A percentile compares a stretch with the other conserved stretches of the same genome.
phyloP scores from a whole-genome alignment of 2,113 vertebrate species.

The Paralichthys olivaceus region DNA sequence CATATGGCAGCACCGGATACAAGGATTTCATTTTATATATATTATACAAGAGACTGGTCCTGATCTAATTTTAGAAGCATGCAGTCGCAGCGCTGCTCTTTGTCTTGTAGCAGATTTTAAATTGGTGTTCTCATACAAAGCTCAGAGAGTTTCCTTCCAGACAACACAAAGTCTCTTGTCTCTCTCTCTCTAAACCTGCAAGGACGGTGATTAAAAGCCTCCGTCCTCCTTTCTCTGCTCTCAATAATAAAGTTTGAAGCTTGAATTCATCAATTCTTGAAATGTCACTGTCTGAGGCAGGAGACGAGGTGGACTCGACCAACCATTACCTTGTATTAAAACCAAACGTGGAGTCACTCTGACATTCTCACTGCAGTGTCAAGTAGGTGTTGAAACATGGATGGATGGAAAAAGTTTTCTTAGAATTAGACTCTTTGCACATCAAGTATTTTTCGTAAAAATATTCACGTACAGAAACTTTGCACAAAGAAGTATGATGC shows the following conservation, averaged over 20 bases:
- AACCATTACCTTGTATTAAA: neutral
- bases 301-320: neutral
- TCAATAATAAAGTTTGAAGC: constrained; percentile 38
- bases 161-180: constrained; percentile 55
- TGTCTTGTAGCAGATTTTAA: constrained; percentile 42
- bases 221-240: constrained; percentile 25
- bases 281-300: constrained; percentile 18
- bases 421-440: neutral
- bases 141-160: constrained; percentile 43
- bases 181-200: constrained; percentile 48
- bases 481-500: too few relatives aligned
- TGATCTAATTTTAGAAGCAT: constrained; percentile 25
- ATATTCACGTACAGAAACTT: too few relatives aligned
- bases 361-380: neutral
- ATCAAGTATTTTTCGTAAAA: too few relatives aligned
- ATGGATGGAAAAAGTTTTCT: neutral
- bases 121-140: constrained; percentile 9
- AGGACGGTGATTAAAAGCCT: constrained; percentile 14
- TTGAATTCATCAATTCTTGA: constrained; percentile 40
- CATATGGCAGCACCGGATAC: neutral
- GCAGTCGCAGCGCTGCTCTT: constrained; percentile 13
- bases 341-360: neutral
- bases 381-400: too few relatives aligned
- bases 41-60: neutral
- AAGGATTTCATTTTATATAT: neutral